Evolutionary conservation across 2,113 vertebrate species (phyloP).

Genomic region (Axis porcinus): DNA sequence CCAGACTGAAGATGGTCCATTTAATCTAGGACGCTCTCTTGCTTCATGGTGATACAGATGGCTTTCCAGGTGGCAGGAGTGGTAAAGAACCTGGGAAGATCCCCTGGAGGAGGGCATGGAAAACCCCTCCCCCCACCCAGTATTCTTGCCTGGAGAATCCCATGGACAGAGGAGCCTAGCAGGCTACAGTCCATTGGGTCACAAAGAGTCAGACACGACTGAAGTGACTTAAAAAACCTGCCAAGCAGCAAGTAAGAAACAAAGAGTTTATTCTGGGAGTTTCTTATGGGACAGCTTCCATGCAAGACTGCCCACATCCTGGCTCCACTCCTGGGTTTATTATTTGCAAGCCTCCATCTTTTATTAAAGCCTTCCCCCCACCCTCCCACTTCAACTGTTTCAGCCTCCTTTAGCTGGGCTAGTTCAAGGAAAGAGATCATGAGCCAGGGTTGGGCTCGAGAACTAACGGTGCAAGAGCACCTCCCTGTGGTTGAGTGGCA

Average conservation of each 20-base stretch:
- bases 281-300: not conserved
- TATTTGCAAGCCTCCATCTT: not conserved
- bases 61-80: not conserved
- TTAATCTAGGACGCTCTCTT: not conserved
- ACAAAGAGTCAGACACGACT: not conserved
- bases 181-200: not conserved
- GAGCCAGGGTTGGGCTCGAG: not conserved
- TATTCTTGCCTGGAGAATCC: not conserved
- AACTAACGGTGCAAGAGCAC: not conserved
- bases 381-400: not conserved
- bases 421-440: not conserved
- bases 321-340: not conserved
- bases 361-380: not conserved
- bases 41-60: not conserved
- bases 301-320: not conserved
- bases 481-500: conserved; percentile 7
- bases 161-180: not conserved
- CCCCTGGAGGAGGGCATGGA: not conserved
- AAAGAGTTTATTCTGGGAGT: not conserved
- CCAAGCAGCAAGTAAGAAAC: not conserved
- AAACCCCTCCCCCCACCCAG: not conserved
- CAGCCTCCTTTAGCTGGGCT: not conserved
- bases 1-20: not conserved
- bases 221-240: not conserved
- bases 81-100: not conserved